A percentile compares a stretch with the other conserved stretches of the same genome.
Conservation (phyloP, 2,888 invertebrate genomes). For the Cheilosia impressa region DNA sequence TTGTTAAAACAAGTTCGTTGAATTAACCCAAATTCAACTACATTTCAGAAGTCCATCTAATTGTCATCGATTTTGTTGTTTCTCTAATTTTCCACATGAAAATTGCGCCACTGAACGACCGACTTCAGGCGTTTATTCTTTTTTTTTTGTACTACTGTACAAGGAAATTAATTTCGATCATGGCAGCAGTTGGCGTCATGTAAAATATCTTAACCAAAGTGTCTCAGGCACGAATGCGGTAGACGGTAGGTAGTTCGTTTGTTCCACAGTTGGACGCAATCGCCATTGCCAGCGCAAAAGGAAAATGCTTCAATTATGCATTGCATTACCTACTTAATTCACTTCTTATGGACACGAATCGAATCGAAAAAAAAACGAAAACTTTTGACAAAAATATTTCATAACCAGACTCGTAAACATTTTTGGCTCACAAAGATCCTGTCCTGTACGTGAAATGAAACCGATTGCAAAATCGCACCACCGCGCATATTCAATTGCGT, state of each 20-base stretch:
- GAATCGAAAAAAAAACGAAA: neutral
- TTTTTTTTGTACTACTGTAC: neutral
- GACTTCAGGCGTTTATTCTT: neutral
- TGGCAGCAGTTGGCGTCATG: conserved; percentile 48
- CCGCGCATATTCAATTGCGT: conserved; percentile 34
- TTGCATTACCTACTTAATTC: conserved; percentile 28
- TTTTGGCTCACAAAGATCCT: conserved; percentile 6
- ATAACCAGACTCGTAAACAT: neutral
- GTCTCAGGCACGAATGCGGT: conserved; percentile 68
- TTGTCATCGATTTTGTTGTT: neutral
- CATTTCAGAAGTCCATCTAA: too few relatives aligned
- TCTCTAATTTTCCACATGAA: neutral
- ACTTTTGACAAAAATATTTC: conserved; percentile 11
- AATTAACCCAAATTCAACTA: too few relatives aligned
- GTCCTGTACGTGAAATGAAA: conserved; percentile 7
- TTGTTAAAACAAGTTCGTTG: too few relatives aligned
- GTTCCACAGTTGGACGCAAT: conserved; percentile 17
- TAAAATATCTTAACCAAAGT: conserved; percentile 49
- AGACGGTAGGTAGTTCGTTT: too few relatives aligned
- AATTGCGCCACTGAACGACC: neutral
- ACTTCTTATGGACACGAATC: conserved; percentile 11
- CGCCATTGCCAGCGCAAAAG: conserved; percentile 8
- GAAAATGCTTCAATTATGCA: conserved; percentile 19
- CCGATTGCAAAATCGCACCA: conserved; percentile 15
- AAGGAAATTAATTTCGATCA: conserved; percentile 18